Evolutionary conservation across 30 jellyfish, hydroid and myxozoan species (phyloP).

Genomic region (Pseudorhiza aurosa): DNA sequence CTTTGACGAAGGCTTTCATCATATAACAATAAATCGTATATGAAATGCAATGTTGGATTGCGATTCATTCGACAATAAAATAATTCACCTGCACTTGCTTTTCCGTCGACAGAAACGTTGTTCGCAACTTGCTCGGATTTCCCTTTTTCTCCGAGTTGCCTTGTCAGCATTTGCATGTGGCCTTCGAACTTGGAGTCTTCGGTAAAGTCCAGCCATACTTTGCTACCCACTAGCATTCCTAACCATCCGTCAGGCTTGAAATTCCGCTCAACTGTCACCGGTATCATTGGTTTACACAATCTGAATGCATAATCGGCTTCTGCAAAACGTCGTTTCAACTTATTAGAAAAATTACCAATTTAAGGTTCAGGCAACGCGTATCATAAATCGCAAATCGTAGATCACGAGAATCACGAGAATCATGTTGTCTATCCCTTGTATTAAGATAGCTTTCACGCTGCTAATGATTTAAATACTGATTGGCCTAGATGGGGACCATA

Average conservation of each 20-base stretch:
- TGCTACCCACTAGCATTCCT: conserved; percentile 59
- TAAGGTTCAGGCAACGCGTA: too few relatives aligned
- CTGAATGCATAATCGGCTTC: conserved; percentile 85
- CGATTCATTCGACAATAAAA: too few relatives aligned
- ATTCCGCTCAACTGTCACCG: conserved; percentile 64
- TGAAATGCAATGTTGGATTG: too few relatives aligned
- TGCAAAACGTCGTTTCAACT: conserved; percentile 10
- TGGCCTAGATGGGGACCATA: too few relatives aligned
- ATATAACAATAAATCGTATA: too few relatives aligned
- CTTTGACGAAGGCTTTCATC: too few relatives aligned
- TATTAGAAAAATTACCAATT: too few relatives aligned
- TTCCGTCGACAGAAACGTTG: conserved; percentile 1
- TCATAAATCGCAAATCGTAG: too few relatives aligned
- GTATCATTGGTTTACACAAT: conserved; percentile 82
- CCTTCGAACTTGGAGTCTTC: conserved; percentile 64
- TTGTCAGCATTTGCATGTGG: conserved; percentile 33
- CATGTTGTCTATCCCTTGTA: too few relatives aligned
- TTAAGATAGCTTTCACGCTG: too few relatives aligned
- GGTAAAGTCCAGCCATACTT: conserved; percentile 71
- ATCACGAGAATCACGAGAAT: too few relatives aligned
- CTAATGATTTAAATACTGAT: too few relatives aligned
- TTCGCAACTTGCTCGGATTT: conserved; percentile 39
- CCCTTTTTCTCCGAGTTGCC: conserved; percentile 68
- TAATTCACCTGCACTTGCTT: background rate
- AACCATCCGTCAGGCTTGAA: conserved; percentile 93